Conservation (phyloP, 1,140 invertebrate species). For the Formica selysi region DNA sequence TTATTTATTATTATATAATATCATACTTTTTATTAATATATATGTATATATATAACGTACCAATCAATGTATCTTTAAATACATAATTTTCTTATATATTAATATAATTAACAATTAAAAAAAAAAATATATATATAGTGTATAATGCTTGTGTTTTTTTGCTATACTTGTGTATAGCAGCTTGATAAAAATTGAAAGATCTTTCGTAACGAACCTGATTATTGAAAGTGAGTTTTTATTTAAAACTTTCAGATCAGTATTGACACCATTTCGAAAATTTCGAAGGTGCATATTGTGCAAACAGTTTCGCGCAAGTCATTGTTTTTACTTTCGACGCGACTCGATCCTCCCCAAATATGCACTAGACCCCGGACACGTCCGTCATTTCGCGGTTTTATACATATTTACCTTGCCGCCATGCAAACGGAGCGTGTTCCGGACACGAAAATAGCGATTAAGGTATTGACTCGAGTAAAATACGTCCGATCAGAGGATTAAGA, state of each 20-base stretch:
- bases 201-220: background rate
- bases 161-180: background rate
- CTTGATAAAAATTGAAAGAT: background rate
- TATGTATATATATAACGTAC: too few relatives aligned
- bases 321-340: background rate
- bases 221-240: background rate
- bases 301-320: slow-evolving; percentile 17
- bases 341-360: slow-evolving; percentile 39
- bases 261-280: slow-evolving; percentile 7
- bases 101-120: too few relatives aligned
- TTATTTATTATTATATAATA: too few relatives aligned
- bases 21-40: too few relatives aligned
- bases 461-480: slow-evolving; percentile 7
- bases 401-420: slow-evolving; percentile 12
- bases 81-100: too few relatives aligned
- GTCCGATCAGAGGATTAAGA: background rate
- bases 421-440: slow-evolving; percentile 9
- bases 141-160: background rate
- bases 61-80: too few relatives aligned
- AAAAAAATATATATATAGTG: too few relatives aligned
- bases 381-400: slow-evolving; percentile 47
- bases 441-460: slow-evolving; percentile 41
- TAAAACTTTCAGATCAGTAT: background rate
- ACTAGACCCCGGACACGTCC: background rate
- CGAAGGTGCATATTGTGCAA: background rate